These are phyloP conservation scores for Paramormyrops kingsleyae DNA, from an alignment of 2,113 vertebrate species.

Conservation along the genomic window DNA sequence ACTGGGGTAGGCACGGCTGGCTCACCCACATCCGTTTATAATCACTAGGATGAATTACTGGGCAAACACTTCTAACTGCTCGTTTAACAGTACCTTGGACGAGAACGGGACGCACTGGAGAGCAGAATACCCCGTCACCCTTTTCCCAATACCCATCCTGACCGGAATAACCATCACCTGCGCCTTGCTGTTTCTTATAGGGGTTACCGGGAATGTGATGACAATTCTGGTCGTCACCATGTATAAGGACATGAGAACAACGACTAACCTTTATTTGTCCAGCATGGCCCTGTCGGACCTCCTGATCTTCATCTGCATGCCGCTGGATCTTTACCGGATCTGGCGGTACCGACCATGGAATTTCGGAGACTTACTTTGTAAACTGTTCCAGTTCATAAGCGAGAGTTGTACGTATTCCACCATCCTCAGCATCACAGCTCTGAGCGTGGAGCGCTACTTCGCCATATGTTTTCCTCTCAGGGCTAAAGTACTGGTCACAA, in stretches of 20 bases:
- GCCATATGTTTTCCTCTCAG: conserved; percentile 90
- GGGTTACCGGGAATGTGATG: conserved; percentile 82
- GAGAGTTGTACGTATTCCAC: conserved; percentile 95
- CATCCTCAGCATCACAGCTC: conserved; percentile 89
- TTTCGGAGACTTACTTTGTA: conserved; percentile 83
- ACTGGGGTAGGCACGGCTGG: conserved; percentile 13
- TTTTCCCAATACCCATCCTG: conserved; percentile 81
- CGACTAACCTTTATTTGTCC: conserved; percentile 91
- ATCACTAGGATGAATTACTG: conserved; percentile 68
- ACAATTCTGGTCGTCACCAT: conserved; percentile 85
- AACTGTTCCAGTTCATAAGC: conserved; percentile 93
- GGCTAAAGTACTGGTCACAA: conserved; percentile 88
- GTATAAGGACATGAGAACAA: conserved; percentile 88
- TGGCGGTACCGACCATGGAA: conserved; percentile 94
- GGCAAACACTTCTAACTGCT: conserved; percentile 52
- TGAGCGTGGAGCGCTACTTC: conserved; percentile 90
- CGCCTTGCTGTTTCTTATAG: conserved; percentile 74
- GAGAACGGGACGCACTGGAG: conserved; percentile 46
- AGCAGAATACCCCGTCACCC: conserved; percentile 43
- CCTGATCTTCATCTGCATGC: conserved; percentile 93
- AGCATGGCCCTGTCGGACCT: conserved; percentile 97
- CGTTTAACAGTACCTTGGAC: conserved; percentile 58
- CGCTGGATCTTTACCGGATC: conserved; percentile 86
- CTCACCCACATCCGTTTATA: conserved; percentile 30
- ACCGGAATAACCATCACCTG: conserved; percentile 77